Conservation (phyloP, 1,140 invertebrate species). For the Formica selysi region DNA sequence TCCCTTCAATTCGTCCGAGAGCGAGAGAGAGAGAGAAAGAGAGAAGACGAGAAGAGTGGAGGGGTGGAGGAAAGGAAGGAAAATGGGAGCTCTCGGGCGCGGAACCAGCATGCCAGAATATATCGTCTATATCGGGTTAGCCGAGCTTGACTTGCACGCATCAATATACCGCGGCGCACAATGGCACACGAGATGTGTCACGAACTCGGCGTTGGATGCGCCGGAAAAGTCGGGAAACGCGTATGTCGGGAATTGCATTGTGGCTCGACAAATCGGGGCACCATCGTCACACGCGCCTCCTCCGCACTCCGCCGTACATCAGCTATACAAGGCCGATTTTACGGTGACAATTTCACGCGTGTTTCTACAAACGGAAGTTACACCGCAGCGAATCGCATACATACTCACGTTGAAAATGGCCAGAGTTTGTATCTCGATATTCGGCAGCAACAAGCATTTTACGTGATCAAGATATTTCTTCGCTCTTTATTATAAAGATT, state of each 20-base stretch:
- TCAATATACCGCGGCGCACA: conserved; percentile 55
- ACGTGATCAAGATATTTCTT: neutral
- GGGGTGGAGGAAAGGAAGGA: neutral
- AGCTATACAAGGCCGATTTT: conserved; percentile 14
- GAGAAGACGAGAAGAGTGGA: neutral
- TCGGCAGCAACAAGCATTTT: neutral
- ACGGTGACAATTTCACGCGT: conserved; percentile 34
- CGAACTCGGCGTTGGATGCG: conserved; percentile 19
- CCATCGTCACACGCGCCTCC: conserved; percentile 5
- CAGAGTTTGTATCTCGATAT: conserved; percentile 22
- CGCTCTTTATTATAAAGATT: neutral
- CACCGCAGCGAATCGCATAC: neutral
- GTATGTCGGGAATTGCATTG: conserved; percentile 34
- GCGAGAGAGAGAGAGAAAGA: neutral
- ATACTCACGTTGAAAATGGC: neutral
- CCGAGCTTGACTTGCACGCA: conserved; percentile 29
- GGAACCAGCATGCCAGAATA: conserved; percentile 28
- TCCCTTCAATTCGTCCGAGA: conserved; percentile 42
- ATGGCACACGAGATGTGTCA: conserved; percentile 43
- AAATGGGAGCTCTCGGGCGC: conserved; percentile 47
- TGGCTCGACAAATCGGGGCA: conserved; percentile 66
- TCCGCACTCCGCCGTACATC: neutral
- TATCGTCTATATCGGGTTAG: conserved; percentile 48
- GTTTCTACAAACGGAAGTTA: conserved; percentile 10
- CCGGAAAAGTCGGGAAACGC: conserved; percentile 52